Evolutionary conservation across 2,797 vertebrate species (phyloP).

Genomic region (Cephalopachus bancanus): DNA sequence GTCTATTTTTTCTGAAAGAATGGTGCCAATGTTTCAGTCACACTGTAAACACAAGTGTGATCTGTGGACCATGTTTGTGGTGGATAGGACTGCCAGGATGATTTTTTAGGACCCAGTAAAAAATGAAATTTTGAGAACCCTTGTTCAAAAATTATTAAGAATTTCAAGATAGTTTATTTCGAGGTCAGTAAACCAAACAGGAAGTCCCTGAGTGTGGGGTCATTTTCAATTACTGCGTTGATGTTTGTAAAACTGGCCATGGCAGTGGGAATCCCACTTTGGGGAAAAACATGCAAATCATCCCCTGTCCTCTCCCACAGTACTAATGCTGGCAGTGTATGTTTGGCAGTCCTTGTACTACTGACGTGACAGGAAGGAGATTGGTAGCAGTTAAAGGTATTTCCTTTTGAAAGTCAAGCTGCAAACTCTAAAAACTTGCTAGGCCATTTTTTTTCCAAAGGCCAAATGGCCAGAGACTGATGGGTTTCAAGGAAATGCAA

Average conservation of each 20-base stretch:
- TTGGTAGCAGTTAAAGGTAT: too few relatives aligned
- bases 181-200: not conserved
- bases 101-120: too few relatives aligned
- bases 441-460: too few relatives aligned
- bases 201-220: too few relatives aligned
- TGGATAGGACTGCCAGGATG: accelerated
- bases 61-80: too few relatives aligned
- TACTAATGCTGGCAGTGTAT: too few relatives aligned
- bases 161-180: not conserved
- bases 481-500: too few relatives aligned
- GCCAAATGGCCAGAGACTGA: too few relatives aligned
- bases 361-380: too few relatives aligned
- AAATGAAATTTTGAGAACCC: not conserved
- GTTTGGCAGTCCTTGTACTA: accelerated
- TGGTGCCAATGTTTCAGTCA: not conserved
- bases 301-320: too few relatives aligned
- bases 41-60: not conserved
- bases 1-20: not conserved
- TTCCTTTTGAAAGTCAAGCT: too few relatives aligned
- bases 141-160: not conserved
- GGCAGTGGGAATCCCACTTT: not conserved
- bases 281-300: accelerated
- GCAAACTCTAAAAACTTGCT: too few relatives aligned
- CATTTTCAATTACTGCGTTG: accelerated
- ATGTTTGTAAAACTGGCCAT: accelerated